Conservation (phyloP, 37 sponge, comb jelly and placozoan species). For the Ianthella basta region DNA sequence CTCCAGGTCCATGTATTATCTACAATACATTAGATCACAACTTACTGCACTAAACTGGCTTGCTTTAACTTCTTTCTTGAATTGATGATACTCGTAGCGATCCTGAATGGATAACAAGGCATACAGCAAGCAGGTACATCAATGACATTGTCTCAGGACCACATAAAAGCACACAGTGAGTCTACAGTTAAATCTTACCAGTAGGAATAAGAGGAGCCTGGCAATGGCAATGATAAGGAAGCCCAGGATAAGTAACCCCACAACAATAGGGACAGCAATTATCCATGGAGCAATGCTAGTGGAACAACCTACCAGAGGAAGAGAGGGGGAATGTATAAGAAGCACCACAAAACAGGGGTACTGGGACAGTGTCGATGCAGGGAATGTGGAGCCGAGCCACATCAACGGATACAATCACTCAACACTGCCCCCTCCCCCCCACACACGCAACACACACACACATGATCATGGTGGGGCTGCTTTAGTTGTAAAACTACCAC, state of each 20-base stretch:
- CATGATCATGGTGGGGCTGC: too few relatives aligned
- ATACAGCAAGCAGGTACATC: not conserved
- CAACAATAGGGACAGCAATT: slow-evolving; percentile 51
- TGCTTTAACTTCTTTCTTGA: slow-evolving; percentile 10
- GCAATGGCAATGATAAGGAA: slow-evolving; percentile 42
- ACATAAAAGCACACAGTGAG: not conserved
- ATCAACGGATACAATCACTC: too few relatives aligned
- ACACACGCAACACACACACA: too few relatives aligned
- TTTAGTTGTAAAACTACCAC: too few relatives aligned
- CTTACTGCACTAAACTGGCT: slow-evolving; percentile 17
- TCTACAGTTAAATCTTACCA: slow-evolving; percentile 48
- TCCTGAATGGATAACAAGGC: not conserved
- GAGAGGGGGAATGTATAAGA: not conserved
- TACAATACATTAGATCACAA: not conserved
- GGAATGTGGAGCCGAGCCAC: not conserved
- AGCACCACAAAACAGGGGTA: not conserved
- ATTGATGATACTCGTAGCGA: slow-evolving; percentile 24
- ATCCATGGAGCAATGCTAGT: slow-evolving; percentile 26
- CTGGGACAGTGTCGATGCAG: too few relatives aligned
- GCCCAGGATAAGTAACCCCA: slow-evolving; percentile 47
- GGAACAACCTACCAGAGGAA: not conserved
- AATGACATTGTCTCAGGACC: not conserved
- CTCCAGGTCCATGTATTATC: too few relatives aligned
- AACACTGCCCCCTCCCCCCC: too few relatives aligned
- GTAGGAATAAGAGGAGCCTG: slow-evolving; percentile 54